These are phyloP conservation scores for Argyresthia goedartella DNA, from an alignment of 2,888 invertebrate genomes.

Conservation along the genomic window DNA sequence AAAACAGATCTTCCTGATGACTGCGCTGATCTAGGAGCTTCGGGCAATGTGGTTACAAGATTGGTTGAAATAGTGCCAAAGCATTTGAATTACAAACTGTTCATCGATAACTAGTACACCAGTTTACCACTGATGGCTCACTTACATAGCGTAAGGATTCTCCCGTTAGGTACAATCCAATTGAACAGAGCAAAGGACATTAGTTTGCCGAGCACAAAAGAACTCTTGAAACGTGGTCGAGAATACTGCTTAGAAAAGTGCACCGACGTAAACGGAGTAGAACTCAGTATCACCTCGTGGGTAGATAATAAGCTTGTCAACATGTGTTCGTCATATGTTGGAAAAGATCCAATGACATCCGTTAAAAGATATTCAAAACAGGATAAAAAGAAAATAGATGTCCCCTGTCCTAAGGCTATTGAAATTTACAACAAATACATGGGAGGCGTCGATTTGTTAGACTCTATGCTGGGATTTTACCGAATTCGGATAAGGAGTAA, in stretches of 20 bases:
- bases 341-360: constrained; percentile 13
- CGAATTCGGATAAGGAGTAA: constrained; percentile 19
- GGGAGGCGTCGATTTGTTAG: constrained; percentile 19
- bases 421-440: constrained; percentile 16
- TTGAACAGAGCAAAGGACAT: constrained; percentile 3
- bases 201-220: constrained; percentile 4
- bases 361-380: constrained; percentile 13
- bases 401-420: constrained; percentile 17
- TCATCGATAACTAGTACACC: constrained; percentile 16
- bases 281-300: constrained; percentile 14
- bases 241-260: constrained; percentile 10
- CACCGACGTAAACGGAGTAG: constrained; percentile 8
- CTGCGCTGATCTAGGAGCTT: constrained; percentile 8
- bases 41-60: constrained; percentile 14
- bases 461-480: constrained; percentile 18
- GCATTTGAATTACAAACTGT: constrained; percentile 15
- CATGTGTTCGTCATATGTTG: constrained; percentile 17
- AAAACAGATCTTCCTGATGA: background rate
- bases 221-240: constrained; percentile 6
- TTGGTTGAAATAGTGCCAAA: constrained; percentile 11
- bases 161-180: constrained; percentile 13
- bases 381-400: constrained; percentile 14
- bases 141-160: constrained; percentile 11
- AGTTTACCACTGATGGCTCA: constrained; percentile 13
- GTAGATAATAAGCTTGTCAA: constrained; percentile 17